Conservation (phyloP, 2,888 invertebrate species). For the Eugnorisma glareosa region DNA sequence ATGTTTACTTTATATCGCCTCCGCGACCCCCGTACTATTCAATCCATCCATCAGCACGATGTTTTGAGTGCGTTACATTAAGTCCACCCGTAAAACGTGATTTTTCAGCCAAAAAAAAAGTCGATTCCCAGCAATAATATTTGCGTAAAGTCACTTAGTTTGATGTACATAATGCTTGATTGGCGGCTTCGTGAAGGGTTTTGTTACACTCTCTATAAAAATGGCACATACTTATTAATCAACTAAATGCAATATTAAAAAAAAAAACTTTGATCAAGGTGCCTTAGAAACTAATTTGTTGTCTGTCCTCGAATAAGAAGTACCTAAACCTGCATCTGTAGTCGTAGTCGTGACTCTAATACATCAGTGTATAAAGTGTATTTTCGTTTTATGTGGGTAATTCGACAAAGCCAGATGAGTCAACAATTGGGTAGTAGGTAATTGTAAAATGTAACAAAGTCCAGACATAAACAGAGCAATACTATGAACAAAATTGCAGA, state of each 20-base stretch:
- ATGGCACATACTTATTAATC: background rate
- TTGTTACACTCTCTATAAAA: too few species aligned
- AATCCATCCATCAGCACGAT: too few species aligned
- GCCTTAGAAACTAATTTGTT: background rate
- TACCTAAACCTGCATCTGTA: background rate
- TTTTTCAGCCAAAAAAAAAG: too few species aligned
- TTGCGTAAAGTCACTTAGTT: too few species aligned
- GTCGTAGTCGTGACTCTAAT: conserved; percentile 3
- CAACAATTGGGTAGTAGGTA: conserved; percentile 34
- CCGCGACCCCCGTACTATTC: too few species aligned
- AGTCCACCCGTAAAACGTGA: too few species aligned
- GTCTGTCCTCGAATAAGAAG: conserved; percentile 8
- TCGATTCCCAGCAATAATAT: too few species aligned
- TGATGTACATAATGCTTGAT: too few species aligned
- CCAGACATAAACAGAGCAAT: conserved; percentile 49
- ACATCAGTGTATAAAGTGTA: conserved; percentile 44
- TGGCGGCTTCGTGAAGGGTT: too few species aligned
- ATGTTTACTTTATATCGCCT: too few species aligned
- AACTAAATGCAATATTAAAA: background rate
- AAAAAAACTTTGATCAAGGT: background rate
- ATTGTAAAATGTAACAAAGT: conserved; percentile 48
- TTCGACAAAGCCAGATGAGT: conserved; percentile 46
- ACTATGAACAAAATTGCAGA: background rate
- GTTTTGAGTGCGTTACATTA: too few species aligned
- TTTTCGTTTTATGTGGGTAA: conserved; percentile 55